Evolutionary conservation across 2,797 vertebrate species (phyloP).

Genomic region (Megaceryle alcyon): DNA sequence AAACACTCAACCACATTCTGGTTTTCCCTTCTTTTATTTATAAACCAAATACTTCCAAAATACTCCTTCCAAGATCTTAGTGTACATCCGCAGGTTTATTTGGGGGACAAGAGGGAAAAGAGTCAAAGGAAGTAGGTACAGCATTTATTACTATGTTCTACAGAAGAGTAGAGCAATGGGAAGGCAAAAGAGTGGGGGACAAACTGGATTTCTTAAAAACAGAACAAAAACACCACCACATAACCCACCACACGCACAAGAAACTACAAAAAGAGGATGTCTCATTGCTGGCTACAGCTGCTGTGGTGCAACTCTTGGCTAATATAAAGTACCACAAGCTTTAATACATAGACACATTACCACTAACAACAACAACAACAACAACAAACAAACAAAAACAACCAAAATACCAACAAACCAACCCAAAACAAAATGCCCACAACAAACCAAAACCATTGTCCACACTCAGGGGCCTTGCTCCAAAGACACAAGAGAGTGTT

Average conservation of each 20-base stretch:
- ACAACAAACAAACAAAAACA: background rate
- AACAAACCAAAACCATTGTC: background rate
- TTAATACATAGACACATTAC: background rate
- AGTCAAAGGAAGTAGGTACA: background rate
- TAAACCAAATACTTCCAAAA: background rate
- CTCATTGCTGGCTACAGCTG: background rate
- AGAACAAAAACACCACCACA: background rate
- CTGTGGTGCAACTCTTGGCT: background rate
- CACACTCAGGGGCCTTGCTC: background rate
- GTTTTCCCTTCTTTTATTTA: background rate
- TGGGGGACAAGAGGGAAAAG: no score
- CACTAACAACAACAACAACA: background rate
- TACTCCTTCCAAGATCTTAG: background rate
- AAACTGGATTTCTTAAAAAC: background rate
- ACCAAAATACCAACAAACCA: background rate
- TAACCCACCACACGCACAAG: background rate
- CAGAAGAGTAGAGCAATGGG: background rate
- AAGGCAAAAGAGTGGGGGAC: background rate
- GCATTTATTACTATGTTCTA: background rate
- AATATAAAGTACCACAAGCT: background rate
- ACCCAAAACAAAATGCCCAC: no score
- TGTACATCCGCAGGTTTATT: background rate
- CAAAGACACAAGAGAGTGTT: background rate
- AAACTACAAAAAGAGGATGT: background rate
- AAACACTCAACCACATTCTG: background rate